phyloP scores from a whole-genome alignment of 2,113 vertebrate species.

The Equus quagga region DNA sequence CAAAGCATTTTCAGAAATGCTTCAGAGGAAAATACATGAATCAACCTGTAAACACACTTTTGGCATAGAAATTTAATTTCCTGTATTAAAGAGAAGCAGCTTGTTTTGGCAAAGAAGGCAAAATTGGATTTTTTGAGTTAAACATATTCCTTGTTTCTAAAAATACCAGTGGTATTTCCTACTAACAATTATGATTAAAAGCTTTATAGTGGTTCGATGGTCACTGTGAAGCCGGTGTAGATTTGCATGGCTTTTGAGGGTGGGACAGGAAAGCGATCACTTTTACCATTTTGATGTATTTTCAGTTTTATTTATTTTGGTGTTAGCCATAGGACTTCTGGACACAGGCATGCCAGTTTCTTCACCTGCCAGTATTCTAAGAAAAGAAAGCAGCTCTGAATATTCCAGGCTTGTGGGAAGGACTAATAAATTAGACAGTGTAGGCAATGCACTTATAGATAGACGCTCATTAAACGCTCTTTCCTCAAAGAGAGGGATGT shows the following conservation, averaged over 20 bases:
- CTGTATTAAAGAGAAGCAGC: constrained; percentile 29
- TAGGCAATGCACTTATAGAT: not conserved
- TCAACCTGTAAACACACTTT: constrained; percentile 29
- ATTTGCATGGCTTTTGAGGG: not conserved
- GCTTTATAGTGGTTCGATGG: not conserved
- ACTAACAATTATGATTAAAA: not conserved
- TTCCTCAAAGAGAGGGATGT: not conserved
- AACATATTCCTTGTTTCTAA: not conserved
- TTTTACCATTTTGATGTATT: not conserved
- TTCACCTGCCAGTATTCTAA: not conserved
- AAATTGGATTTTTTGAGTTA: not conserved
- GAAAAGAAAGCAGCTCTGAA: not conserved
- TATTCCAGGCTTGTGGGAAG: not conserved
- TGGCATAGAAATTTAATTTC: constrained; percentile 5
- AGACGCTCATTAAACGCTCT: not conserved
- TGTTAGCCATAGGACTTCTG: not conserved
- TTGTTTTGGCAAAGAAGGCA: not conserved
- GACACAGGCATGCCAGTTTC: not conserved
- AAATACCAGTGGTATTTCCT: not conserved
- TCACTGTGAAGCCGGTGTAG: not conserved
- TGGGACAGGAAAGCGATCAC: not conserved
- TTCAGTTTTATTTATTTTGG: not conserved
- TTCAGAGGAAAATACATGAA: constrained; percentile 52
- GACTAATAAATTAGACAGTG: not conserved
- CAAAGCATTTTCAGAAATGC: constrained; percentile 47